Base-by-base conservation (phyloP, 2,113 vertebrate genomes). In the Pteronura brasiliensis region DNA sequence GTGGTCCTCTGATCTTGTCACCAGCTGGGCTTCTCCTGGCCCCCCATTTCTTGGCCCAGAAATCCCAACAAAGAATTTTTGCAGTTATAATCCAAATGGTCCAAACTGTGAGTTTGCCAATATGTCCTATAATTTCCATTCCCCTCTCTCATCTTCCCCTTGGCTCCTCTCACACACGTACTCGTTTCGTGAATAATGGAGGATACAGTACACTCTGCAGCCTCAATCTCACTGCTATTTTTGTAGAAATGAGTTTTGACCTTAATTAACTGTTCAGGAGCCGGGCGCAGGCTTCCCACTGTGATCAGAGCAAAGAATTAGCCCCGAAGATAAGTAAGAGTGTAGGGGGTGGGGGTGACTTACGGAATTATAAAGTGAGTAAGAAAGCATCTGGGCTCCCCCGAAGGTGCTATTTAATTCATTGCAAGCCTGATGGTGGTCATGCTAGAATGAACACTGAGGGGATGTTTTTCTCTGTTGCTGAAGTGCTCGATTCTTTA, bases 201-300 rank as follows among this genome's bases (percentile, higher is more conserved):
- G 47, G 44, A 20, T 18, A n/a, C 7, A 6, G 61, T 44, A 10
- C 10, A 59, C 6, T 42, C 49, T 27, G 12, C 10, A 57, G 59
- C 84, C 65, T 84, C 42, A 1, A 0, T 93, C 27, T 90, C 42
- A 6, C 29, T 20, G 61, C 69, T 57, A 1, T 87, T 83, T 93
- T 96, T 81, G 61, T 84, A 93, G 34, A 97, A 94, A 90, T 84
- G 92, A 96, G 76, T 87, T 94, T 90, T 88, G 93, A 85, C 95
- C 93, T 96, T 97, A 97, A 93, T 95, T 87, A 96, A 93, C 93
- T 97, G 84, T 90, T 85, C 49, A 31, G 95, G n/a, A 90, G 52
- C 92, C 34, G 81, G 96, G 59, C 47, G 10, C 29, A 29, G 7
- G 27, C 36, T 49, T 74, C 85, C 74, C 36, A 39, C 31, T 55